Conservation (phyloP, 1,140 invertebrate genomes). For the Penaeus vannamei region DNA sequence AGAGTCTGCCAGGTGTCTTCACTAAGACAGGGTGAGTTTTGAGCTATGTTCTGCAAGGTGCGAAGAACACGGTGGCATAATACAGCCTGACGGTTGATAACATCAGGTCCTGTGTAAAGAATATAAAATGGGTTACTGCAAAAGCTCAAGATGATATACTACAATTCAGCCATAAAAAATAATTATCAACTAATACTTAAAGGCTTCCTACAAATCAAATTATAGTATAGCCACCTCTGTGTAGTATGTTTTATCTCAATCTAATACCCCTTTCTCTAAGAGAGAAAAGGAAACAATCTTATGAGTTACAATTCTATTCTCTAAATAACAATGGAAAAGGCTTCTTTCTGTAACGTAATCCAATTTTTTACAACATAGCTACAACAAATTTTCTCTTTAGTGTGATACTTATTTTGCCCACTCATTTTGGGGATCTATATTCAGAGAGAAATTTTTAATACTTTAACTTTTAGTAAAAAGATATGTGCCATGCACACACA, state of each 20-base stretch:
- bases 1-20: conserved; percentile 92
- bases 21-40: conserved; percentile 83
- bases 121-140: background rate
- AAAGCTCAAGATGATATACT: background rate
- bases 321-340: too few species aligned
- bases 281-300: too few species aligned
- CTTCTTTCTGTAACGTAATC: too few species aligned
- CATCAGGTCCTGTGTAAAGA: conserved; percentile 81
- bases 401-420: too few species aligned
- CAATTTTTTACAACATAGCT: too few species aligned
- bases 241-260: too few species aligned
- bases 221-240: background rate
- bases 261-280: too few species aligned
- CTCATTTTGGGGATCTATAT: too few species aligned
- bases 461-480: background rate
- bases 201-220: background rate
- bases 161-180: background rate
- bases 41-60: conserved; percentile 89
- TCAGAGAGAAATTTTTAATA: background rate
- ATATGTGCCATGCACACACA: background rate
- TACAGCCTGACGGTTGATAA: conserved; percentile 93
- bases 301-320: too few species aligned
- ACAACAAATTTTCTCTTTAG: too few species aligned
- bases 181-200: background rate
- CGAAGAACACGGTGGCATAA: conserved; percentile 94